Conservation (phyloP, 2,888 invertebrate species). For the Caenorhabditis wallacei region DNA sequence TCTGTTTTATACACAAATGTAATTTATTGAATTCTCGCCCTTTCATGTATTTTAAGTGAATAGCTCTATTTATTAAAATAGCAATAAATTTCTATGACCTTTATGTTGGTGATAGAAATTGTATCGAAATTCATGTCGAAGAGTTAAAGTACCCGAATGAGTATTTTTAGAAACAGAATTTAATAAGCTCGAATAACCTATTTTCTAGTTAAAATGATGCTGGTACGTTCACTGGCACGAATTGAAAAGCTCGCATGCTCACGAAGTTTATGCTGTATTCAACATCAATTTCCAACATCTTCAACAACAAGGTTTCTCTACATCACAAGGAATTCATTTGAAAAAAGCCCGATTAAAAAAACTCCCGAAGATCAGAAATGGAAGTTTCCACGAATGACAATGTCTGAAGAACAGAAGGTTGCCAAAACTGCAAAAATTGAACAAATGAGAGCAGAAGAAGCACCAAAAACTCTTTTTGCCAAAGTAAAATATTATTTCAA, state of each 20-base stretch:
- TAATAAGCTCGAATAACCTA: not conserved
- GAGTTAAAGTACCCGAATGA: constrained; percentile 33
- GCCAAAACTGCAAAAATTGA: constrained; percentile 73
- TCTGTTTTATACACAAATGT: constrained; percentile 42
- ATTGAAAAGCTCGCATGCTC: constrained; percentile 1
- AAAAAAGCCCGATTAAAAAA: constrained; percentile 5
- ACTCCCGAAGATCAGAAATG: constrained; percentile 29
- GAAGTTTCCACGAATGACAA: constrained; percentile 74
- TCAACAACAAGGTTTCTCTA: not conserved
- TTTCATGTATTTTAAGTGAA: constrained; percentile 34
- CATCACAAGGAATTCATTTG: not conserved
- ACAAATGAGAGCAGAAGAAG: constrained; percentile 74
- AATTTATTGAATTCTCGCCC: constrained; percentile 46
- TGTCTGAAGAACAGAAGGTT: constrained; percentile 78
- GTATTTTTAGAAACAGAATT: constrained; percentile 9
- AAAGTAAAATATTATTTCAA: constrained; percentile 82
- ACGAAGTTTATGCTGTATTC: not conserved
- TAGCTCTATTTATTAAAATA: constrained; percentile 14
- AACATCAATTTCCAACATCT: not conserved
- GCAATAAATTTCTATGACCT: constrained; percentile 35
- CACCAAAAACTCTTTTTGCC: constrained; percentile 75
- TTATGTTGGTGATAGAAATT: constrained; percentile 1
- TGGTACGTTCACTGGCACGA: constrained; percentile 24
- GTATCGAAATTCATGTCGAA: not conserved
- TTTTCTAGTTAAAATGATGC: constrained; percentile 23